Base-by-base conservation (phyloP, 1,140 invertebrate species). In the Phenacoccus solenopsis region DNA sequence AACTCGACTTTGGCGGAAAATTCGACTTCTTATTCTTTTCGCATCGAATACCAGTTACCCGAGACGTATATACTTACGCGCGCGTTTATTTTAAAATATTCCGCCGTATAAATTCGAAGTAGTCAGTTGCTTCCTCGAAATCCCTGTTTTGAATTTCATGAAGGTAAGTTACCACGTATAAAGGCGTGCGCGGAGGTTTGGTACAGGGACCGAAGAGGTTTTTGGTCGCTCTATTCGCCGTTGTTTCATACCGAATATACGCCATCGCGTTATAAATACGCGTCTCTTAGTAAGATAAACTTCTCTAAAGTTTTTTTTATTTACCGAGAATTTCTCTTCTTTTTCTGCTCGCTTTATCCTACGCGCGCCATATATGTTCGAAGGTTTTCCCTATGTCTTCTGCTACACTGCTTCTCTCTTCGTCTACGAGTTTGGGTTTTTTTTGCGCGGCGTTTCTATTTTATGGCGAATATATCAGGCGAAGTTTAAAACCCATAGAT, bases 21-120 rank as follows among this genome's bases (percentile, higher is more conserved):
- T 64, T 64, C 59, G 25, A 64, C 59, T 64, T 64, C 25, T 64
- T 64, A 20, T 49, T 49, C 38, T 9, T 49, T 49, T n/a, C n/a
- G n/a, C n/a, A n/a, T 49, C 59, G 21, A 64, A 64, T n/a, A n/a
- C n/a, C n/a, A n/a, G n/a, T n/a, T n/a, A n/a, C n/a, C n/a, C n/a
- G n/a, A n/a, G n/a, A n/a, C n/a, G n/a, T n/a, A n/a, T n/a, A n/a
- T n/a, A n/a, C 22, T 64, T 24, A 64, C 25, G 59, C 25, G 25
- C 21, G 59, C 59, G 59, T 64, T 64, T 64, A 64, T 64, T 64
- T 24, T 64, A 64, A 64, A 64, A 64, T 64, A 64, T 64, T 64
- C 59, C 59, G 59, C 59, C 22, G 25, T 64, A 64, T 64, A 64
- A 64, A 64, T 64, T 64, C 59, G 59, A n/a, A n/a, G n/a, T 22